phyloP scores from a whole-genome alignment of 2,797 vertebrate species.

The Sarcophilus harrisii region DNA sequence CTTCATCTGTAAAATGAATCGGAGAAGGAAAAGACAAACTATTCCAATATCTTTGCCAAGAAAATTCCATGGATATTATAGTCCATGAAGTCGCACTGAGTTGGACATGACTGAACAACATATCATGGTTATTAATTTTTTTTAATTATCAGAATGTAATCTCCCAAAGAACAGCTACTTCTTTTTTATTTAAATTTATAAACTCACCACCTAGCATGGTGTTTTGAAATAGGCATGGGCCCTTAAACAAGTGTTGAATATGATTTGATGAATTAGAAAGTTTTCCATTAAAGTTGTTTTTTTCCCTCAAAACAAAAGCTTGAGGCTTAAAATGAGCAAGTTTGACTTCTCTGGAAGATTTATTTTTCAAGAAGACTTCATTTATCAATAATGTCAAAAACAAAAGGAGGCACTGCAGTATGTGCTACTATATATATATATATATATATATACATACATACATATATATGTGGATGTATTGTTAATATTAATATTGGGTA shows the following conservation, averaged over 20 bases:
- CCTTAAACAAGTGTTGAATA: background rate
- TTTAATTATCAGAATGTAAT: background rate
- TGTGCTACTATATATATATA: background rate
- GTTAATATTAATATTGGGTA: background rate
- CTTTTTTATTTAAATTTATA: background rate
- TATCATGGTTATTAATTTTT: background rate
- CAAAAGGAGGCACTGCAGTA: background rate
- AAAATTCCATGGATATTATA: background rate
- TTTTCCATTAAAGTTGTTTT: background rate
- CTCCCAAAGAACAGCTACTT: background rate
- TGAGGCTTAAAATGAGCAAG: background rate
- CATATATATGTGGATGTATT: background rate
- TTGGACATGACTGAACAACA: background rate
- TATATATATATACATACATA: background rate
- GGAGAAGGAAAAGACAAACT: background rate
- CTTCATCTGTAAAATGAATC: background rate
- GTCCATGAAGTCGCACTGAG: background rate
- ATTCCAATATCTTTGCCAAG: background rate
- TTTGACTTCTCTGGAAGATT: background rate
- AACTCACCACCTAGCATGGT: background rate
- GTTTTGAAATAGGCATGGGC: background rate
- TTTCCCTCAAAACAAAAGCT: background rate
- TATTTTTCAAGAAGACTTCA: background rate
- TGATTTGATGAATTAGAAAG: background rate
- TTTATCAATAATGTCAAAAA: background rate